These are phyloP conservation scores for Sitophilus oryzae DNA, from an alignment of 1,140 invertebrate genomes.

Conservation along the genomic window DNA sequence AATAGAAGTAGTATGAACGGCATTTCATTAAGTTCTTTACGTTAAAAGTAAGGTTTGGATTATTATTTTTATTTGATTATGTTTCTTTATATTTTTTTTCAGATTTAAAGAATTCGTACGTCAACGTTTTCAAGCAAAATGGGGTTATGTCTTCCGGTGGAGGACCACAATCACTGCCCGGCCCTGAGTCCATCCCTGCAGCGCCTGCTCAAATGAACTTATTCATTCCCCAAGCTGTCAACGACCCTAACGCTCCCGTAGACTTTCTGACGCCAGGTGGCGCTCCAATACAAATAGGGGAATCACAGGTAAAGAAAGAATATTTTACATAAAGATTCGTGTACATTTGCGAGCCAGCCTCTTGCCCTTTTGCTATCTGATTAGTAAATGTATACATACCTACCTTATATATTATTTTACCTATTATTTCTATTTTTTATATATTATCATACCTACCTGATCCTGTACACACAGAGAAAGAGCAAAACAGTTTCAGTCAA, in stretches of 20 bases:
- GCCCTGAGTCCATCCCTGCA: slow-evolving; percentile 36
- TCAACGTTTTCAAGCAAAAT: slow-evolving; percentile 77
- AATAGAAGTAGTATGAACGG: no score
- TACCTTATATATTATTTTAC: no score
- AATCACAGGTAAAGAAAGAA: slow-evolving; percentile 23
- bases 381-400: no score
- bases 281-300: slow-evolving; percentile 19
- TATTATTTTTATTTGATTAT: no score
- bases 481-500: no score
- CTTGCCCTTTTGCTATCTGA: no score
- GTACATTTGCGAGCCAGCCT: background rate
- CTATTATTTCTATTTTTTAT: no score
- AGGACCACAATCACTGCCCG: slow-evolving; percentile 46
- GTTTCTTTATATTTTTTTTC: slow-evolving; percentile 40
- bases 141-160: slow-evolving; percentile 46
- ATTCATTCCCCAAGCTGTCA: slow-evolving; percentile 52
- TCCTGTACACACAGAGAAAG: no score
- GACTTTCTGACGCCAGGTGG: slow-evolving; percentile 51
- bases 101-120: slow-evolving; percentile 75
- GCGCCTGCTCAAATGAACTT: slow-evolving; percentile 45
- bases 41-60: no score
- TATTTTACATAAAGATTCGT: background rate
- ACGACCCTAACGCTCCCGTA: slow-evolving; percentile 51
- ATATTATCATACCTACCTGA: no score
- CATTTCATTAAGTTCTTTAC: no score